Evolutionary conservation across 2,797 vertebrate species (phyloP).

Genomic region (Moxostoma hubbsi): DNA sequence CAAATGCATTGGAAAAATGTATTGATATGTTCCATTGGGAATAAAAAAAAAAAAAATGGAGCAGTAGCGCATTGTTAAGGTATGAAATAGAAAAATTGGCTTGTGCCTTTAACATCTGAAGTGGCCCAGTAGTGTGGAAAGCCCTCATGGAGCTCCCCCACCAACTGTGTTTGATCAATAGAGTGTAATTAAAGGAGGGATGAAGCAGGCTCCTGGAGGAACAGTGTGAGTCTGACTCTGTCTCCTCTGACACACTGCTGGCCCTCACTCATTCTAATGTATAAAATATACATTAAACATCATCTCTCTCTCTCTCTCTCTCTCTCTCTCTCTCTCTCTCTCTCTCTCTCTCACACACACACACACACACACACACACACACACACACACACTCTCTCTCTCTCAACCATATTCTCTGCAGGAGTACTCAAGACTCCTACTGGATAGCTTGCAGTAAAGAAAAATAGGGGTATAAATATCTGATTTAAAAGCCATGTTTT

Average conservation of each 20-base stretch:
- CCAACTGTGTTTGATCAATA: constrained; percentile 73
- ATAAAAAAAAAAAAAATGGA: constrained; percentile 70
- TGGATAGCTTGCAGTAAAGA: constrained; percentile 6
- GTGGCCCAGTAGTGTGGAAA: constrained; percentile 57
- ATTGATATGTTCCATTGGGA: constrained; percentile 82
- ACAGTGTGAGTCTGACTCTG: constrained; percentile 53
- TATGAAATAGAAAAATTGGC: constrained; percentile 64
- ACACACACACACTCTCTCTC: too few relatives aligned
- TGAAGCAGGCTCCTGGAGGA: constrained; percentile 67
- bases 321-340: too few relatives aligned
- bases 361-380: too few relatives aligned
- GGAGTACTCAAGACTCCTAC: too few relatives aligned
- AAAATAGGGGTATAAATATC: constrained; percentile 30
- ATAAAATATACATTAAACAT: constrained; percentile 38
- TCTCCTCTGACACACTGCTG: constrained; percentile 58
- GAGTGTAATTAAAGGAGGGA: constrained; percentile 76
- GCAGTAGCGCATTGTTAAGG: neutral
- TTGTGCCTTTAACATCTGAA: constrained; percentile 61
- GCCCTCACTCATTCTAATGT: constrained; percentile 47
- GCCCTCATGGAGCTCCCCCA: constrained; percentile 9
- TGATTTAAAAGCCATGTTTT: constrained; percentile 19
- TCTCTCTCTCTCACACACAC: too few relatives aligned
- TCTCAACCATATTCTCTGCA: too few relatives aligned
- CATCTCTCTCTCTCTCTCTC: too few relatives aligned
- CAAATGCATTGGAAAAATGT: constrained; percentile 66